Percentiles rank a stretch among this genome's conserved stretches.
phyloP scores from a whole-genome alignment of 2,113 vertebrate species.

The Microtus oregoni region DNA sequence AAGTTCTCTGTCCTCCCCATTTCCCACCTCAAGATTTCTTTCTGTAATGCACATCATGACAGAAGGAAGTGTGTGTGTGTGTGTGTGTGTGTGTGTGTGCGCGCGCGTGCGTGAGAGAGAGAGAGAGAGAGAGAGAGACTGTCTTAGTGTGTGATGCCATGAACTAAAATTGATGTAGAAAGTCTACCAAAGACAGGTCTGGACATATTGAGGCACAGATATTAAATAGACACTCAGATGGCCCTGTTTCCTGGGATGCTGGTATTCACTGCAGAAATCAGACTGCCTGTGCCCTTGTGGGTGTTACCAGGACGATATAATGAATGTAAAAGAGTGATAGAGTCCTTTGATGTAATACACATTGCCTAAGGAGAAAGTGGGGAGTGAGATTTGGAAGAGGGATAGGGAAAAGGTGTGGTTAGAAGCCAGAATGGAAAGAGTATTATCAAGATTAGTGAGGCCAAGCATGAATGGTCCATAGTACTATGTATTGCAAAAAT shows the following conservation, averaged over 20 bases:
- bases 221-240: background rate
- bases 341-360: background rate
- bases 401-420: background rate
- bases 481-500: accelerated
- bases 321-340: background rate
- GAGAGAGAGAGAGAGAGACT: too few relatives aligned
- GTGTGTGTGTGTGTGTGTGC: background rate
- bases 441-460: background rate
- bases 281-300: background rate
- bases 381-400: background rate
- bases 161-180: background rate
- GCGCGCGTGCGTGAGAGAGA: too few relatives aligned
- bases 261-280: background rate
- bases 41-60: background rate
- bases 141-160: background rate
- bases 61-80: background rate
- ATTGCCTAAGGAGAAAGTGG: background rate
- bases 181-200: background rate
- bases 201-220: background rate
- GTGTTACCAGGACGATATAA: background rate
- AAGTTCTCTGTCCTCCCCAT: background rate
- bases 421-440: background rate
- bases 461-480: background rate
- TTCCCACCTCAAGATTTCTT: background rate
- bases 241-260: background rate